Evolutionary conservation across 2,888 invertebrate species (phyloP).

Genomic region (Spilosoma lubricipeda): DNA sequence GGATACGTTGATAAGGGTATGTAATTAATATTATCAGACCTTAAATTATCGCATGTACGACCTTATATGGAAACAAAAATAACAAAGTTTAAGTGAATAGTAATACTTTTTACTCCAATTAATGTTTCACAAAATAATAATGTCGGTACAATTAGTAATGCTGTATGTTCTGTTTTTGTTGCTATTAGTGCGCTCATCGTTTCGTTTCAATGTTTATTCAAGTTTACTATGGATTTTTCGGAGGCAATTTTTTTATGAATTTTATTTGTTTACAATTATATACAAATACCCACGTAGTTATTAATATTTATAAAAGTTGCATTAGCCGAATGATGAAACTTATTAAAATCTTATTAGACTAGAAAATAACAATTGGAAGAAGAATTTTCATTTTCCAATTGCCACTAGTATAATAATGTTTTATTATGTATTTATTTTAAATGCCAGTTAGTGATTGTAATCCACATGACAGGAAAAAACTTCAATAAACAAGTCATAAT

Average conservation of each 20-base stretch:
- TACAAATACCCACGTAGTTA: not conserved
- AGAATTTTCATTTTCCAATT: not conserved
- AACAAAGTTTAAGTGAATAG: not conserved
- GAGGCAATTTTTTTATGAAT: no score
- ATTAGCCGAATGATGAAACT: not conserved
- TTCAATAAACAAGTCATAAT: no score
- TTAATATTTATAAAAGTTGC: not conserved
- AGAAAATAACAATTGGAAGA: not conserved
- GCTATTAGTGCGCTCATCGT: not conserved
- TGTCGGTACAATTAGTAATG: not conserved
- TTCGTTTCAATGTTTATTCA: not conserved
- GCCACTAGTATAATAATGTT: not conserved
- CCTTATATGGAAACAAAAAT: not conserved
- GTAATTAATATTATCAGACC: conserved; percentile 31
- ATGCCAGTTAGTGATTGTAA: not conserved
- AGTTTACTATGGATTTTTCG: not conserved
- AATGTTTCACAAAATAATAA: not conserved
- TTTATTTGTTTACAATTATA: not conserved
- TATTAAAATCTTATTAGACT: not conserved
- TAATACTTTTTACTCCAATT: not conserved
- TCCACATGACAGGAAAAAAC: not conserved
- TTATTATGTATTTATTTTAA: not conserved
- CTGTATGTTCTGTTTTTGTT: not conserved
- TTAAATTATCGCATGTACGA: not conserved
- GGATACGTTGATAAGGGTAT: conserved; percentile 73